Base-by-base conservation (phyloP, 2,888 invertebrate species). In the Acrobasis suavella region DNA sequence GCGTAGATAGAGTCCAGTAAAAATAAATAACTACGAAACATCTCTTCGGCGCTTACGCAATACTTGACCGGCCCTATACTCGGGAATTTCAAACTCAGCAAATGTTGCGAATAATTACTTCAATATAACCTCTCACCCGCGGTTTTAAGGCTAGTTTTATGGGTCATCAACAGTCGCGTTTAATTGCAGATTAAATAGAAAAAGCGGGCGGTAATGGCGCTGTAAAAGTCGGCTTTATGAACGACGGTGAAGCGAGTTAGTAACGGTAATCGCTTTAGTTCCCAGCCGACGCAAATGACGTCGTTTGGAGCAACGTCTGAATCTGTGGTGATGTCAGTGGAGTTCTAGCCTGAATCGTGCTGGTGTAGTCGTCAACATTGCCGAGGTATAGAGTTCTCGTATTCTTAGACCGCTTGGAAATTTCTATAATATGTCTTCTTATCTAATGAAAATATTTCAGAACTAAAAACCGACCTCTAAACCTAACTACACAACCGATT, bases 111-210 rank as follows among this genome's bases (percentile, higher is more conserved):
- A 55, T 39, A 39, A 39, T 16, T 39, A 32, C 52, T 32, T 32
- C 32, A 32, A 32, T 32, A 32, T 32, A 15, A 38, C 55, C 54
- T 54, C 7, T 38, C 37, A 38, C 54, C 54, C 16, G 14, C n/a
- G 16, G 15, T 15, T 52, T 52, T 52, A 32, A n/a, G 52, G 22
- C 39, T 17, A 12, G 51, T 56, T 42, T 49, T 58, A 50, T 32
- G 9, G 6, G 32, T 50, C 50, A 10, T 59, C 37, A 59, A 59
- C 15, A 50, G 58, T 59, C 32, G 42, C 42, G 15, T 50, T 59
- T 59, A 49, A 59, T 59, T 59, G 37, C 37, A 59, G n/a, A 10
- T 50, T 59, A n/a, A 50, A 32, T 59, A 32, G 58, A 59, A 59
- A 59, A 59, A 50, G 14, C 37, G 9, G 3, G 37, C 38, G 39